A percentile compares a stretch with the other conserved stretches of the same genome.
Conservation (phyloP, 2,797 vertebrate genomes). For the Chanos chanos region DNA sequence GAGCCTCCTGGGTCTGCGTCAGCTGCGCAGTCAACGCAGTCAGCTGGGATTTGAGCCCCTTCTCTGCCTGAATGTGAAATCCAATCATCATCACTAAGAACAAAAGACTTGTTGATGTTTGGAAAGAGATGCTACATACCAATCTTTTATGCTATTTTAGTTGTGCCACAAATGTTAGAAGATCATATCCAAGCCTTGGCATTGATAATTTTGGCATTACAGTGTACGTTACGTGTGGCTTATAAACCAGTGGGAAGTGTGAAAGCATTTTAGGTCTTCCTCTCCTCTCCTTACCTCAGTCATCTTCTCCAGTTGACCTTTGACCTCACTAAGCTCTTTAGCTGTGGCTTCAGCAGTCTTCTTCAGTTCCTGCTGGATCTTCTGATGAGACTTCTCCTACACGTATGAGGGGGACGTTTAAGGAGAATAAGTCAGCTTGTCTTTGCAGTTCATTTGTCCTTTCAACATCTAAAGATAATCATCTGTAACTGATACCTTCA, state of each 20-base stretch:
- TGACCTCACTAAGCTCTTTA: slow-evolving; percentile 78
- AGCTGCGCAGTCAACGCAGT: slow-evolving; percentile 71
- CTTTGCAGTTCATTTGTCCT: too few species aligned
- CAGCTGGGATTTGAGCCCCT: slow-evolving; percentile 75
- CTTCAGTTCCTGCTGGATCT: slow-evolving; percentile 80
- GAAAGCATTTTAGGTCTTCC: background rate
- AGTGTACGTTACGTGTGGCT: background rate
- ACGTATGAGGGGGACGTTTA: slow-evolving; percentile 1
- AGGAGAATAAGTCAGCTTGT: too few species aligned
- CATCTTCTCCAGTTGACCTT: slow-evolving; percentile 78
- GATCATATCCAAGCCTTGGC: background rate
- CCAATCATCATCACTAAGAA: background rate
- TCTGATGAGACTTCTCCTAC: slow-evolving; percentile 85
- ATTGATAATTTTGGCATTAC: background rate
- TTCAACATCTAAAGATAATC: too few species aligned
- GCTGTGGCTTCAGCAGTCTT: slow-evolving; percentile 71
- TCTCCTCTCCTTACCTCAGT: slow-evolving; percentile 72
- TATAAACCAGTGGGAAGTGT: background rate
- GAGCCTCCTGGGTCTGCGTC: slow-evolving; percentile 65
- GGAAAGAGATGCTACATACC: background rate
- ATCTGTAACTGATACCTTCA: background rate
- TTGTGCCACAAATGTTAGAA: too few species aligned
- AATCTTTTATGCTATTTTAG: too few species aligned
- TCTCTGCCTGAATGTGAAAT: slow-evolving; percentile 74
- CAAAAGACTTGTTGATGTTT: background rate